Evolutionary conservation across 2,797 vertebrate genomes (phyloP).

Genomic region (Malurus splendens): DNA sequence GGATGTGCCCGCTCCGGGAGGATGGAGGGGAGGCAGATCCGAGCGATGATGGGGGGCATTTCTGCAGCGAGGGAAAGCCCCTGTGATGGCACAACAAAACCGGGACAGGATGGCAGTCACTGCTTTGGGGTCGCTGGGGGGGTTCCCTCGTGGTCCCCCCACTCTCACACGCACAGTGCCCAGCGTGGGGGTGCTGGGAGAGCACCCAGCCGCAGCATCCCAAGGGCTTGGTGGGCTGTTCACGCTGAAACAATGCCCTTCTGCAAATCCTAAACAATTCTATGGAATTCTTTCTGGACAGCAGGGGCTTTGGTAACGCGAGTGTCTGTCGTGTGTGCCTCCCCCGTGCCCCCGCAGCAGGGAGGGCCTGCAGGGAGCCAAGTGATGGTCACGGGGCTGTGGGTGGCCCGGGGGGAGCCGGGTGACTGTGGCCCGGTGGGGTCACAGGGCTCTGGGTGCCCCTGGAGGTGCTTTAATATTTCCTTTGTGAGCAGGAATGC

Average conservation of each 20-base stretch:
- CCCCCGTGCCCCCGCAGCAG: neutral
- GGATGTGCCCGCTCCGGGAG: neutral
- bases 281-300: rapidly evolving
- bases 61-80: rapidly evolving
- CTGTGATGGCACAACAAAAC: rapidly evolving
- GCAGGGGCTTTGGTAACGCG: rapidly evolving
- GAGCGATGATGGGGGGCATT: rapidly evolving
- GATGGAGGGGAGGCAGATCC: neutral
- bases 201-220: rapidly evolving
- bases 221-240: rapidly evolving
- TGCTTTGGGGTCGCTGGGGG: rapidly evolving
- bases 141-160: neutral
- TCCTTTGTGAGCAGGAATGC: neutral
- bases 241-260: neutral
- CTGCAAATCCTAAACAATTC: neutral
- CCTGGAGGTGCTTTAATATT: rapidly evolving
- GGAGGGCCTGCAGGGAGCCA: neutral
- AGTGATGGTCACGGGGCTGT: rapidly evolving
- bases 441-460: neutral
- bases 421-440: neutral
- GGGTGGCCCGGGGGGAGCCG: rapidly evolving
- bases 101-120: rapidly evolving
- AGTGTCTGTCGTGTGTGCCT: too few species aligned
- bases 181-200: neutral
- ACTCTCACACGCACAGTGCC: neutral